Evolutionary conservation across 2,113 vertebrate genomes (phyloP), one percentile per base, ranked within the genome.

Genomic region (Mesitornis unicolor): DNA sequence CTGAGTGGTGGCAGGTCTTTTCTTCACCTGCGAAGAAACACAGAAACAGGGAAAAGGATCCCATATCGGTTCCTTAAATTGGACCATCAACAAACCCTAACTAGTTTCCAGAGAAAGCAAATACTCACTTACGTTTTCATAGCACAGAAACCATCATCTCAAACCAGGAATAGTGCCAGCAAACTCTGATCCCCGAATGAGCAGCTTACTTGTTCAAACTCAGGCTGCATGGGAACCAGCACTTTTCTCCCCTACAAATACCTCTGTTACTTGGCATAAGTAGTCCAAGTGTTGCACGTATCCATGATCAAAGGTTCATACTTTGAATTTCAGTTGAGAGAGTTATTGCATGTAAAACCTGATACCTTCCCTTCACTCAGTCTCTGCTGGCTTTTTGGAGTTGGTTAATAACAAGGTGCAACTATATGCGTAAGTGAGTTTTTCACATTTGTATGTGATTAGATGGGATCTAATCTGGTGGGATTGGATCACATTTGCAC

Each of bases 291-390:
- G 26, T 95, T 95, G 40, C 40, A n/a, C 6, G 19, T 74, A 87
- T 65, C 75, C 70, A 40, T 36, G 57, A 48, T 35, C 68, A 84
- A 84, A 33, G 28, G 35, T 96, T 97, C 85, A 81, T 70, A 71
- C 71, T 94, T 74, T 26, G 60, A 48, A 83, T 95, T 94, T 86
- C 64, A 93, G 43, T 93, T 80, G 59, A 83, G 68, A 69, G 47
- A 56, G 31, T 91, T 73, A 45, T 6, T 89, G 61, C 36, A 13
- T 68, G 33, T 79, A 91, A 96, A 79, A 47, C 25, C 9, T 35
- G 28, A 56, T 91, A 43, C 35, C 33, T 78, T 87, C 6, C 9
- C 35, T 81, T 90, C 17, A 4, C n/a, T 86, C 22, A 45, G 5
- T 33, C n/a, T 61, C 11, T 26, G 8, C 54, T 43, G 45, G 29